These are phyloP conservation scores for Elaphurus davidianus DNA, from an alignment of 2,113 vertebrate genomes.

Conservation along the genomic window DNA sequence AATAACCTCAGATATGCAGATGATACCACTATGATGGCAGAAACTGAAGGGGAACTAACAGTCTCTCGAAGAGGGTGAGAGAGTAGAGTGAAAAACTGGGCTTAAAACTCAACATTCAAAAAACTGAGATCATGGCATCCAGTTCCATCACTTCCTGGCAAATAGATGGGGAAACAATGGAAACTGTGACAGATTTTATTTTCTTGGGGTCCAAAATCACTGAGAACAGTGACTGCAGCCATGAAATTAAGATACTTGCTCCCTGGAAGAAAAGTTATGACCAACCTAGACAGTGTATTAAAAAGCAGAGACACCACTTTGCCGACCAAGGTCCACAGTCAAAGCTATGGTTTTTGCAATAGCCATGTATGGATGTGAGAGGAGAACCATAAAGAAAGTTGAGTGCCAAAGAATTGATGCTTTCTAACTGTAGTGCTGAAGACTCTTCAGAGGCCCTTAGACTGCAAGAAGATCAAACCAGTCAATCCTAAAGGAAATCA, in stretches of 20 bases:
- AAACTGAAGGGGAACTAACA: not conserved
- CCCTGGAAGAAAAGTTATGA: not conserved
- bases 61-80: not conserved
- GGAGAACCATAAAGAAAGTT: not conserved
- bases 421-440: not conserved
- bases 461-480: not conserved
- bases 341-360: not conserved
- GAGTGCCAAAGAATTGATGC: not conserved
- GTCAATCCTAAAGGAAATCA: not conserved
- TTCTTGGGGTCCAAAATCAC: not conserved
- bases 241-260: not conserved
- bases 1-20: not conserved
- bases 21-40: not conserved
- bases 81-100: not conserved
- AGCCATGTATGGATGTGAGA: not conserved
- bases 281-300: not conserved
- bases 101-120: not conserved
- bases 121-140: not conserved
- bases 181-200: not conserved
- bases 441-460: not conserved
- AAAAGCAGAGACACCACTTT: not conserved
- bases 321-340: not conserved
- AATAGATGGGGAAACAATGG: not conserved
- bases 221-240: not conserved
- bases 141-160: not conserved